Base-by-base conservation (phyloP, 1,140 invertebrate genomes). In the Oreohelix idahoensis region DNA sequence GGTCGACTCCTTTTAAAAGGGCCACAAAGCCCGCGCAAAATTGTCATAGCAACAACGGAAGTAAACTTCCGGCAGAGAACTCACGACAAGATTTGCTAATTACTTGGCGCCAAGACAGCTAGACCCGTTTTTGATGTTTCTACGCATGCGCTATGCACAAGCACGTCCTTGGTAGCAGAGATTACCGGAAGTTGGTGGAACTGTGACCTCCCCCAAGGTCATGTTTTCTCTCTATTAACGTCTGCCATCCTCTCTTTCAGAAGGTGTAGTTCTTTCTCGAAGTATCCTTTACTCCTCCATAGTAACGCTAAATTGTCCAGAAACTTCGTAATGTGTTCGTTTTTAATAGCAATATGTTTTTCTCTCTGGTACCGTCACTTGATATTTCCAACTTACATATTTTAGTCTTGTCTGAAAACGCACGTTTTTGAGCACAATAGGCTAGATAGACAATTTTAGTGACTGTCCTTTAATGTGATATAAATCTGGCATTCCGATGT, bases 21-120 rank as follows among this genome's bases (percentile, higher is more conserved):
- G 23, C 2, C 53, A 66, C 63, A 66, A 66, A 66, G 63, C 63
- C 63, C 63, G 63, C 63, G n/a, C 5, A 66, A 66, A 66, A 66
- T 66, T 66, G 63, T 66, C 63, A 66, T 66, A 66, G 63, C 63
- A 66, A 66, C 63, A 35, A 32, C 63, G 63, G 63, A 66, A 66
- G 63, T 66, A 66, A 66, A 66, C 63, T 66, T 66, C 63, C 63
- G 63, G 29, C 63, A 32, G 5, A 35, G 63, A 66, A 66, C 63
- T 35, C 63, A n/a, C 63, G 29, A 66, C 63, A 66, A 66, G 63
- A 32, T 66, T 66, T 66, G 63, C 63, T 66, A 66, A 66, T 66
- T 66, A 66, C 63, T 66, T 32, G 8, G 63, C 63, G 63, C 29
- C n/a, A 66, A 66, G 63, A 66, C 29, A 66, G 29, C 63, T 23